A percentile compares a stretch with the other conserved stretches of the same genome.
Conservation (phyloP, 1,140 invertebrate species). For the Aphidius ervi region DNA sequence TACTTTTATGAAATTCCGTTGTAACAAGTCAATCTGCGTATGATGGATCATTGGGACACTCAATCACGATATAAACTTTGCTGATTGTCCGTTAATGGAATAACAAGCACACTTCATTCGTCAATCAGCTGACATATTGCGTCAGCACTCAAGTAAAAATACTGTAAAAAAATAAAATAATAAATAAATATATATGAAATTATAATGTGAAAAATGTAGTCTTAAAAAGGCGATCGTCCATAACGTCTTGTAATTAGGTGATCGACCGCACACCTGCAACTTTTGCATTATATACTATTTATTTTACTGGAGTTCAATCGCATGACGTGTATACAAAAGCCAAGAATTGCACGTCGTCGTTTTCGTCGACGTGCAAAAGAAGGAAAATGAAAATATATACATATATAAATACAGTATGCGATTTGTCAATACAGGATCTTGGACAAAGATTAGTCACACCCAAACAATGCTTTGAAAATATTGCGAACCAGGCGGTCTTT, state of each 20-base stretch:
- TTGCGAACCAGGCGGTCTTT: conserved; percentile 1
- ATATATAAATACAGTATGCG: conserved; percentile 8
- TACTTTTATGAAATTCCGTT: no score
- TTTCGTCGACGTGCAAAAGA: background rate
- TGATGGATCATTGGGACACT: conserved; percentile 14
- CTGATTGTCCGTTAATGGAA: conserved; percentile 15
- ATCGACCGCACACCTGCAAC: conserved; percentile 35
- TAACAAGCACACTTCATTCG: conserved; percentile 6
- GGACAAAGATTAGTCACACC: conserved; percentile 37
- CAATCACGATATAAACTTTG: conserved; percentile 7
- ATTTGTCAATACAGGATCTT: conserved; percentile 44
- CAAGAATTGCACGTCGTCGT: background rate
- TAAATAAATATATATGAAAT: background rate
- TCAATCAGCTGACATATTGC: conserved; percentile 15
- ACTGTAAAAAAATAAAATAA: background rate
- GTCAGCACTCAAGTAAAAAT: conserved; percentile 9
- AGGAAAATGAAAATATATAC: background rate
- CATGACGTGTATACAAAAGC: background rate
- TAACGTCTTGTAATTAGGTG: conserved; percentile 36
- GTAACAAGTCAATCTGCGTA: conserved; percentile 5
- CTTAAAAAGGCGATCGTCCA: conserved; percentile 32
- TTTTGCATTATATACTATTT: background rate
- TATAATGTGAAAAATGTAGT: conserved; percentile 21
- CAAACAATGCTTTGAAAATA: conserved; percentile 29
- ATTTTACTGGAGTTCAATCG: conserved; percentile 2